Conservation (phyloP, 2,888 invertebrate species). For the Agrotis ipsilon region DNA sequence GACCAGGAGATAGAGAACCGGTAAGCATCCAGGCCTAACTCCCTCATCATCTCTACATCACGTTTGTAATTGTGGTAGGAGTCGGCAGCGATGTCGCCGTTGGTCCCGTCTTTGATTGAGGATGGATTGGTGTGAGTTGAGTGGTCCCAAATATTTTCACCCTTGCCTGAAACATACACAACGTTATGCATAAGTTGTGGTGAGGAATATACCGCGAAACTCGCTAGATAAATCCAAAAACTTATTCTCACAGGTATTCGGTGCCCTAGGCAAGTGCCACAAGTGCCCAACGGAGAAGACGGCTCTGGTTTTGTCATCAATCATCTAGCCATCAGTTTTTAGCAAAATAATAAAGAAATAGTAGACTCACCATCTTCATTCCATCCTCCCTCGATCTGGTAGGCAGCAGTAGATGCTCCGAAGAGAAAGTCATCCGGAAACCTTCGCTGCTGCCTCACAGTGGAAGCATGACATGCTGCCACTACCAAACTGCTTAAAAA, state of each 20-base stretch:
- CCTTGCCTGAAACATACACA: slow-evolving; percentile 66
- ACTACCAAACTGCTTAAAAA: slow-evolving; percentile 23
- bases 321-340: neutral
- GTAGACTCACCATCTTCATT: slow-evolving; percentile 70
- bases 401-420: slow-evolving; percentile 76
- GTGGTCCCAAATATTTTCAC: slow-evolving; percentile 77
- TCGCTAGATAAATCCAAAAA: no score
- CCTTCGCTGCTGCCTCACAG: slow-evolving; percentile 50
- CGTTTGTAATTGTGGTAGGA: slow-evolving; percentile 91
- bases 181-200: neutral
- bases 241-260: no score
- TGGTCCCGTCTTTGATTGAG: slow-evolving; percentile 76
- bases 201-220: no score
- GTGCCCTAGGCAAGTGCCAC: no score
- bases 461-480: slow-evolving; percentile 18
- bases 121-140: slow-evolving; percentile 70
- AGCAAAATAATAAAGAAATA: neutral
- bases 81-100: slow-evolving; percentile 91
- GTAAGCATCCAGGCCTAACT: slow-evolving; percentile 86
- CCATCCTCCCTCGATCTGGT: slow-evolving; percentile 80
- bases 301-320: no score
- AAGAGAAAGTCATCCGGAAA: slow-evolving; percentile 67
- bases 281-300: no score
- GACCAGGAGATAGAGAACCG: slow-evolving; percentile 92
- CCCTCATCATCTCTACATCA: slow-evolving; percentile 84